Conservation (phyloP, 2,797 vertebrate species). For the Myiotriccus ornatus region DNA sequence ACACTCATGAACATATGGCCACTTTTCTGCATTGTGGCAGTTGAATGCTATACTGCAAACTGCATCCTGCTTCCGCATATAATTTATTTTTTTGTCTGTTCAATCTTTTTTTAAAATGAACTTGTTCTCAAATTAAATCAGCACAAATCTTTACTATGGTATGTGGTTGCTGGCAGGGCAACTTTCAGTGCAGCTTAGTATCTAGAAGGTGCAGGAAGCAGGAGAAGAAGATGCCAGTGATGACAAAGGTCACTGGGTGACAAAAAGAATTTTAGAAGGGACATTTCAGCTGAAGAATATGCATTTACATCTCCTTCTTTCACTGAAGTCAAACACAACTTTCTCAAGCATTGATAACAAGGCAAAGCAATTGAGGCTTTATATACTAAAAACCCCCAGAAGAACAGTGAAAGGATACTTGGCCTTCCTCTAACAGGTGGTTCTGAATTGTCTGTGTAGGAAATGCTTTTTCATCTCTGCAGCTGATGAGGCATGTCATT, state of each 20-base stretch:
- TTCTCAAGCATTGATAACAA: not conserved
- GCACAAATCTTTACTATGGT: not conserved
- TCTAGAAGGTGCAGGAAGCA: not conserved
- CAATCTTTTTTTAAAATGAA: not conserved
- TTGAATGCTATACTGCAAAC: not conserved
- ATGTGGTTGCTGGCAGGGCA: not conserved
- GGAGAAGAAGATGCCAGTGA: not conserved
- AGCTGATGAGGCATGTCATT: not conserved
- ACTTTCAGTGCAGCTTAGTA: not conserved
- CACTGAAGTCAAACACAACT: not conserved
- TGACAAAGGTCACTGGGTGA: not conserved
- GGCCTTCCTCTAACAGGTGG: not conserved
- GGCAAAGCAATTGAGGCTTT: not conserved
- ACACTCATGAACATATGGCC: not conserved
- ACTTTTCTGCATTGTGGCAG: not conserved
- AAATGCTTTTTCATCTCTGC: not conserved
- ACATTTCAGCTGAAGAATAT: not conserved
- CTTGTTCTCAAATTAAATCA: not conserved
- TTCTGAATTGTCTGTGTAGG: not conserved
- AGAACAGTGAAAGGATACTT: not conserved
- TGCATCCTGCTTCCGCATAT: not conserved
- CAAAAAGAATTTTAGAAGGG: not conserved
- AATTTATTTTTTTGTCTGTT: conserved; percentile 27
- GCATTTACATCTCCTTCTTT: not conserved
- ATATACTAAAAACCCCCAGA: not conserved